Evolutionary conservation across 2,888 invertebrate species (phyloP).

Genomic region (Phaedon cochleariae): DNA sequence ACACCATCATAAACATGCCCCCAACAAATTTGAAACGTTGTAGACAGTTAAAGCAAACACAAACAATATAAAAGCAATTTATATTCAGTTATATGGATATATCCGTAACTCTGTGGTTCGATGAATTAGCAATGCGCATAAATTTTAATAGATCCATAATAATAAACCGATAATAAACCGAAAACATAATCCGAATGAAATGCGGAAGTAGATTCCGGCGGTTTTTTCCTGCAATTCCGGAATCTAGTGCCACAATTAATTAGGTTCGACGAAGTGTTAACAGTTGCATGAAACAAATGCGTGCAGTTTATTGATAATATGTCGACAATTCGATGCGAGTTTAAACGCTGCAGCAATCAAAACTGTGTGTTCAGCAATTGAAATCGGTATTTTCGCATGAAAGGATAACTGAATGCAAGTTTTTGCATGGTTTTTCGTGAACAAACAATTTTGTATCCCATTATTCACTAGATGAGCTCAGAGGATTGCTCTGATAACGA

Average conservation of each 20-base stretch:
- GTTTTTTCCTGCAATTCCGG: slow-evolving; percentile 18
- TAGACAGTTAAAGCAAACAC: not conserved
- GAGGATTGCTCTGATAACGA: not conserved
- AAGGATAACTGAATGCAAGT: slow-evolving; percentile 33
- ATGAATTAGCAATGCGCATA: slow-evolving; percentile 44
- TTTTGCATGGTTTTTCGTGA: not conserved
- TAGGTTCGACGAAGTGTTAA: slow-evolving; percentile 18
- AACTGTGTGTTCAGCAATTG: slow-evolving; percentile 43
- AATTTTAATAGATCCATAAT: slow-evolving; percentile 43
- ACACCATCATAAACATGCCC: not conserved
- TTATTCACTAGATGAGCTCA: not conserved
- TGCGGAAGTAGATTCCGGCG: slow-evolving; percentile 33
- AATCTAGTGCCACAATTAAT: slow-evolving; percentile 16
- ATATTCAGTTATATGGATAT: not conserved
- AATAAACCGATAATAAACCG: slow-evolving; percentile 45
- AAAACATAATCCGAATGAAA: slow-evolving; percentile 42
- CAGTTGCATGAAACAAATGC: slow-evolving; percentile 37
- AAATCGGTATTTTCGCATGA: slow-evolving; percentile 35
- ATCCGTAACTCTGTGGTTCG: slow-evolving; percentile 10
- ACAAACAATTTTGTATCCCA: not conserved
- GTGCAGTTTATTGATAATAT: slow-evolving; percentile 43
- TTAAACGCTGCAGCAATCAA: slow-evolving; percentile 43
- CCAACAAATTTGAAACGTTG: slow-evolving; percentile 1
- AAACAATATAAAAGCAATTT: slow-evolving; percentile 5
- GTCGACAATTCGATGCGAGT: slow-evolving; percentile 35